Conservation (phyloP, 2,113 vertebrate genomes). For the Anser cygnoides region DNA sequence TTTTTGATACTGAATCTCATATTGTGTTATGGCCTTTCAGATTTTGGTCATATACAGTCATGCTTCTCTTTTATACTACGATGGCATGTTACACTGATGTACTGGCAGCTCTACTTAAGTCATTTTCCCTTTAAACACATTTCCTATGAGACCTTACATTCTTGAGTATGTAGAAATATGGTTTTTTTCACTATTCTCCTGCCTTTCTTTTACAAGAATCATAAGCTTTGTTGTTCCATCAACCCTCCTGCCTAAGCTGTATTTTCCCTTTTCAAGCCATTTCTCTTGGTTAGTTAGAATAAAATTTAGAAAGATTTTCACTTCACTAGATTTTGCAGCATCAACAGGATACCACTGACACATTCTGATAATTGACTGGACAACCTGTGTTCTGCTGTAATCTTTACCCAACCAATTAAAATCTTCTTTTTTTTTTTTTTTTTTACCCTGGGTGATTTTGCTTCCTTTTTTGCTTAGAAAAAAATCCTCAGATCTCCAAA, state of each 20-base stretch:
- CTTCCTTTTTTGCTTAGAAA: neutral
- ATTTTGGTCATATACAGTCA: fast-evolving
- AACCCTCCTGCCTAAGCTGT: neutral
- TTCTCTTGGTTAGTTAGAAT: neutral
- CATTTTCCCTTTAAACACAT: neutral
- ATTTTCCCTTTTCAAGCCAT: neutral
- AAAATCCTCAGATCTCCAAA: neutral
- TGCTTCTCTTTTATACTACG: neutral
- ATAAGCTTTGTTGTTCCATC: neutral
- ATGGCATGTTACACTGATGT: neutral
- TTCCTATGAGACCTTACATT: neutral
- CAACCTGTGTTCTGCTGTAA: neutral
- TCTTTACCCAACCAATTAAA: neutral
- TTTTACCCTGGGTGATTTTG: neutral
- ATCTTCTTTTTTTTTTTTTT: neutral
- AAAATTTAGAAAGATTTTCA: neutral
- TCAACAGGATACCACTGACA: neutral
- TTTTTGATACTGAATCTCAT: neutral
- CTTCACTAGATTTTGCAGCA: neutral
- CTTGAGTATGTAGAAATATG: neutral
- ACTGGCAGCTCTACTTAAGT: neutral
- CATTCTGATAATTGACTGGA: neutral
- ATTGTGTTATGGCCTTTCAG: neutral
- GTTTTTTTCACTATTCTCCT: neutral
- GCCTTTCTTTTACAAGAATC: neutral